Conservation (phyloP, 2,113 vertebrate species). For the Dipodomys merriami region DNA sequence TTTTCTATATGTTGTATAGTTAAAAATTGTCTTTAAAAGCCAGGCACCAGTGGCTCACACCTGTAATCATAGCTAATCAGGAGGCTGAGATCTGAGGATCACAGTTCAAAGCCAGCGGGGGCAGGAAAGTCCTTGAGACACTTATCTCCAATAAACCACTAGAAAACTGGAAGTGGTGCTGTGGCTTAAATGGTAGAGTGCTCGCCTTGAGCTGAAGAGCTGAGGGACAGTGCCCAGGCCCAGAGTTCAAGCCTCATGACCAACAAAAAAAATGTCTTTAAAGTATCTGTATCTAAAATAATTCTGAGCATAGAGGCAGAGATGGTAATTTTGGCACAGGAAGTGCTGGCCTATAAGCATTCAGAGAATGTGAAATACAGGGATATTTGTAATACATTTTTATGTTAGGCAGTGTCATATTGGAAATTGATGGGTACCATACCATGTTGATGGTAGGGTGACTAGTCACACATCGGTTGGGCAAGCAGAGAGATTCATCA, state of each 20-base stretch:
- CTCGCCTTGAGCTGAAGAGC: too few relatives aligned
- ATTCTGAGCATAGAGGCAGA: neutral
- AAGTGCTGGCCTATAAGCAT: neutral
- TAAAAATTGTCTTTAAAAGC: neutral
- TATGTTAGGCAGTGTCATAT: neutral
- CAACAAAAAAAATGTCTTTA: neutral
- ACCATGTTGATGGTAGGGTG: slow-evolving; percentile 9
- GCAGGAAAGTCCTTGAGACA: too few relatives aligned
- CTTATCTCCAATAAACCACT: too few relatives aligned
- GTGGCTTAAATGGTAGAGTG: too few relatives aligned
- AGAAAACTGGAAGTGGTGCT: too few relatives aligned
- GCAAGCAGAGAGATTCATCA: neutral
- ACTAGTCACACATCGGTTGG: neutral
- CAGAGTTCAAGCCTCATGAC: too few relatives aligned
- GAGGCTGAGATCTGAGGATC: too few relatives aligned
- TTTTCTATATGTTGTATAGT: neutral
- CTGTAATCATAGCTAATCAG: too few relatives aligned
- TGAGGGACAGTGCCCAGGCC: too few relatives aligned
- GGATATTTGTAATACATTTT: slow-evolving; percentile 10
- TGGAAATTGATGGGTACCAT: slow-evolving; percentile 40
- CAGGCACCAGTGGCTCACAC: too few relatives aligned
- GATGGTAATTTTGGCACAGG: neutral
- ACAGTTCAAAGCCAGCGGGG: too few relatives aligned
- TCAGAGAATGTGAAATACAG: neutral
- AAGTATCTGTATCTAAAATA: neutral